Percentiles rank a stretch among this genome's conserved stretches.
phyloP scores from a whole-genome alignment of 64 coral and sea anemone genomes.

The Stylophora pistillata region DNA sequence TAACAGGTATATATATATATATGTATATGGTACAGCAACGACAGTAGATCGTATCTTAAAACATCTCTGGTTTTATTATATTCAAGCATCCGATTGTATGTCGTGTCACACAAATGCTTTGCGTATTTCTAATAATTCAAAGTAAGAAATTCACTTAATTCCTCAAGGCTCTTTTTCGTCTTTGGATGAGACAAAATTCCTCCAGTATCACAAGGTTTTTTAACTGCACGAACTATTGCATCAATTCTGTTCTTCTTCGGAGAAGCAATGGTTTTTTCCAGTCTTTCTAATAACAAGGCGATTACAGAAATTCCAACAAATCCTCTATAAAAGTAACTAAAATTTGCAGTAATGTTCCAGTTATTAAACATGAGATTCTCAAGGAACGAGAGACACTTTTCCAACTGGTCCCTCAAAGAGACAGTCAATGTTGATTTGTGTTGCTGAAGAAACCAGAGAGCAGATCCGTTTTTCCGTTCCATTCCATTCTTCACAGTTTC shows the following conservation, averaged over 20 bases:
- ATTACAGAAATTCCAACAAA: neutral
- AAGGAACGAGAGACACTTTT: conserved; percentile 1
- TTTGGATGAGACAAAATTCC: neutral
- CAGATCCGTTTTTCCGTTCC: neutral
- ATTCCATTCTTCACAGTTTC: neutral
- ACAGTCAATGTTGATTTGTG: conserved; percentile 4
- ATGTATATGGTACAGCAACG: too few species aligned
- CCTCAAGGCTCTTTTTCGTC: neutral
- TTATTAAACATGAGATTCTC: conserved; percentile 4
- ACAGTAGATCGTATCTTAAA: too few species aligned
- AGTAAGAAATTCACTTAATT: neutral
- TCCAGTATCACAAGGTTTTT: neutral
- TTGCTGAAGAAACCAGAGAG: neutral
- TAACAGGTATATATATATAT: too few species aligned
- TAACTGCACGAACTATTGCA: neutral
- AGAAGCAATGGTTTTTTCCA: neutral
- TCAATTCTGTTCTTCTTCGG: neutral
- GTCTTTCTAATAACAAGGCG: neutral
- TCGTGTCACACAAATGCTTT: too few species aligned
- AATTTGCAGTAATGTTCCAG: neutral
- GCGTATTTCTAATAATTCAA: neutral
- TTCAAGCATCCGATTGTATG: too few species aligned
- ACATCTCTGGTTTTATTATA: too few species aligned
- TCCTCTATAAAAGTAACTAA: conserved; percentile 4
- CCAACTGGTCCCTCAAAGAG: neutral